A percentile compares a stretch with the other conserved stretches of the same genome.
Evolutionary conservation across 2,797 vertebrate genomes (phyloP).

Genomic region (Cryptoprocta ferox): DNA sequence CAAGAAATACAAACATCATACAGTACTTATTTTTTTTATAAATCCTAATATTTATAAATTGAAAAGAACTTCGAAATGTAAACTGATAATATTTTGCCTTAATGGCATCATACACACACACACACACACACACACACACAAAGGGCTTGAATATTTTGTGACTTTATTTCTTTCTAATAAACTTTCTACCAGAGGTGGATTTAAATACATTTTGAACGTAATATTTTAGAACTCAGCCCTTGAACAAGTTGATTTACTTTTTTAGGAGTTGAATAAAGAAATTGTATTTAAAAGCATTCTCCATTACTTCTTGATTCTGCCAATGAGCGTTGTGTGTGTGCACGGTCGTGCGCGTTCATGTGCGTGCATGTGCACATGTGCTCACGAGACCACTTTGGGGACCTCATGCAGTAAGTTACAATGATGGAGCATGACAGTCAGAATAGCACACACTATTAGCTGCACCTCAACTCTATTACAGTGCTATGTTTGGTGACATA

Average conservation of each 20-base stretch:
- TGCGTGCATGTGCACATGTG: slow-evolving; percentile 76
- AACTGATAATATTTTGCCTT: background rate
- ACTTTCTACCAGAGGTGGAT: slow-evolving; percentile 51
- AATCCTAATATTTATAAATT: background rate
- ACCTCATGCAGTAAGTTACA: slow-evolving; percentile 92
- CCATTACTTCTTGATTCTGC: slow-evolving; percentile 85
- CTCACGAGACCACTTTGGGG: slow-evolving; percentile 89
- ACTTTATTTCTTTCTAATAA: slow-evolving; percentile 20
- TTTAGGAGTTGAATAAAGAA: slow-evolving; percentile 81
- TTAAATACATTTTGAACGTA: slow-evolving; percentile 66
- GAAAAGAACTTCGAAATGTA: background rate
- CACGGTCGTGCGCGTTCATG: background rate
- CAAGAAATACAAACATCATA: background rate
- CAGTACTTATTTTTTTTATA: background rate
- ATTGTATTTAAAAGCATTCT: slow-evolving; percentile 84
- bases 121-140: slow-evolving; percentile 41
- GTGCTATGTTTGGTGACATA: slow-evolving; percentile 90
- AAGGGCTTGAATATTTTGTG: background rate
- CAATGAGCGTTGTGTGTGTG: slow-evolving; percentile 74
- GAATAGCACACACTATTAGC: slow-evolving; percentile 93
- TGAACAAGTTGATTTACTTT: slow-evolving; percentile 71
- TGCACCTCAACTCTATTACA: slow-evolving; percentile 92
- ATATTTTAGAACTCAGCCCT: slow-evolving; percentile 70
- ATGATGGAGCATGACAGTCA: slow-evolving; percentile 93
- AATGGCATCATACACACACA: background rate